Evolutionary conservation across 1,140 invertebrate species (phyloP).

Genomic region (Drosophila virilis): DNA sequence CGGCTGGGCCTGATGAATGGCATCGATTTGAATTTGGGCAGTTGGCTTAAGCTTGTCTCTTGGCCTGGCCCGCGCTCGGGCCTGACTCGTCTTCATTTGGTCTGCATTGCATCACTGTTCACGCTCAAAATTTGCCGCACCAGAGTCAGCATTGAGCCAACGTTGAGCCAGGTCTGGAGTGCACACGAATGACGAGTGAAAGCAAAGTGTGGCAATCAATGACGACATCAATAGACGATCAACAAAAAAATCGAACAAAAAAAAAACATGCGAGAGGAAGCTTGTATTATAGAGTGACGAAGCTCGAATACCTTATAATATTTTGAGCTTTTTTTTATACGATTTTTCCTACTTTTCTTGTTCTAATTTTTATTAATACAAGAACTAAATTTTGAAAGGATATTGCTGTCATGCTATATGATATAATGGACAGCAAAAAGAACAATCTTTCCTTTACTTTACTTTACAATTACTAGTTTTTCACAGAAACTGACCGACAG

Average conservation of each 20-base stretch:
- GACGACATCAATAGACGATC: constrained; percentile 66
- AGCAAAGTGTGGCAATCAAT: constrained; percentile 83
- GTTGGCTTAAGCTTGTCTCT: constrained; percentile 9
- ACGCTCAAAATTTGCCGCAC: constrained; percentile 26
- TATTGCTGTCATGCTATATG: no score
- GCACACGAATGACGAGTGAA: constrained; percentile 73
- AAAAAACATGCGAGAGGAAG: neutral
- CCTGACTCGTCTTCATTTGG: constrained; percentile 3
- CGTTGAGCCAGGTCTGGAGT: constrained; percentile 43
- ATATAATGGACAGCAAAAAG: no score
- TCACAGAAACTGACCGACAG: no score
- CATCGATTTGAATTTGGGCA: constrained; percentile 44
- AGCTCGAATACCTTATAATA: neutral
- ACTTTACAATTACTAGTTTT: no score
- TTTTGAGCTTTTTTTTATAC: no score
- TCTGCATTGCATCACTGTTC: constrained; percentile 49
- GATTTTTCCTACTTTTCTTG: no score
- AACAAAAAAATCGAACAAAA: neutral
- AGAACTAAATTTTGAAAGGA: no score
- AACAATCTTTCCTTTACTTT: no score
- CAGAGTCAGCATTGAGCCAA: constrained; percentile 38
- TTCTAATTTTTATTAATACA: no score
- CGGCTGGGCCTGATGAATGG: constrained; percentile 69
- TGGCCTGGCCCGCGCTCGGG: constrained; percentile 43
- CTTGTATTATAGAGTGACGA: neutral